These are phyloP conservation scores for Cyanocitta stelleri DNA, from an alignment of 2,113 vertebrate species.

Conservation along the genomic window DNA sequence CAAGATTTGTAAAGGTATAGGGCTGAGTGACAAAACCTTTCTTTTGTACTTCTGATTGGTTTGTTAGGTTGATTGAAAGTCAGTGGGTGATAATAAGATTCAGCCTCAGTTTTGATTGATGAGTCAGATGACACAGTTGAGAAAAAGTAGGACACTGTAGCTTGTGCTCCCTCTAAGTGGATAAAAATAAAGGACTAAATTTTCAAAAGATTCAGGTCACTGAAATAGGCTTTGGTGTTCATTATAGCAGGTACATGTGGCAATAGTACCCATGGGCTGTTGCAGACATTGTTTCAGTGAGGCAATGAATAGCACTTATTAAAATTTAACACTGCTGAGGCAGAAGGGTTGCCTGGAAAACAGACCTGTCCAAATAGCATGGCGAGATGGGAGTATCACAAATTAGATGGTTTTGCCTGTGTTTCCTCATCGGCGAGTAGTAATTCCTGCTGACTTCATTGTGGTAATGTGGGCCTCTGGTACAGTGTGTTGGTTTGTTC, in stretches of 20 bases:
- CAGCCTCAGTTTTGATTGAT: conserved; percentile 46
- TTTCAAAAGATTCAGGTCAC: conserved; percentile 54
- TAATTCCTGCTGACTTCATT: neutral
- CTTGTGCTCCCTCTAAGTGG: conserved; percentile 9
- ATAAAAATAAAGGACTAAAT: conserved; percentile 63
- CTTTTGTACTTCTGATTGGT: neutral
- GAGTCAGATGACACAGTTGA: conserved; percentile 46
- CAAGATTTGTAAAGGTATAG: neutral
- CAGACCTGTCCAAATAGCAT: neutral
- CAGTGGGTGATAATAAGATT: conserved; percentile 34
- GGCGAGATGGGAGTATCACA: neutral
- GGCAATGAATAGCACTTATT: neutral
- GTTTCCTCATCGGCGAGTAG: neutral
- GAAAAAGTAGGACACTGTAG: conserved; percentile 52
- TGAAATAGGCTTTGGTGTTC: conserved; percentile 42
- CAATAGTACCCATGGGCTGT: conserved; percentile 6
- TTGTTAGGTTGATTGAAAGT: conserved; percentile 43
- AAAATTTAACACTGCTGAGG: neutral
- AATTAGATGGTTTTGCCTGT: neutral
- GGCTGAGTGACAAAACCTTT: neutral
- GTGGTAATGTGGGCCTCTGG: neutral
- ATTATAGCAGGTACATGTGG: conserved; percentile 27
- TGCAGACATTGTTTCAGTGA: neutral
- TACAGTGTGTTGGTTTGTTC: neutral
- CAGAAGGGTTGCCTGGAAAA: neutral